Percentiles rank a stretch among this genome's conserved stretches.
phyloP scores from a whole-genome alignment of 1,140 invertebrate species.

The Drosophila takahashii region DNA sequence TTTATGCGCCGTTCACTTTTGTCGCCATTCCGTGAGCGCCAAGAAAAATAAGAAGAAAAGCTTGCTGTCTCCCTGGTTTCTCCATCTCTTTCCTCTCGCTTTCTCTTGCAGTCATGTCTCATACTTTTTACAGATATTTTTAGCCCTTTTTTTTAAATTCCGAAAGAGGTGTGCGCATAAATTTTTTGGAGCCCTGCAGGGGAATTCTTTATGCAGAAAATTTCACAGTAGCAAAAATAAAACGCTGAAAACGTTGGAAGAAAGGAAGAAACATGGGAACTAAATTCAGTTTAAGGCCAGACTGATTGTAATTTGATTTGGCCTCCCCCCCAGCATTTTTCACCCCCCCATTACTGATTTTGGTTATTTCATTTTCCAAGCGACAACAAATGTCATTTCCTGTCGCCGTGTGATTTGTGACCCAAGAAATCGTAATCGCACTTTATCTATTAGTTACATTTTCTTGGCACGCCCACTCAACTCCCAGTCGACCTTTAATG shows the following conservation, averaged over 20 bases:
- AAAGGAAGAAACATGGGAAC: constrained; percentile 5
- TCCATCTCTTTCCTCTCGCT: not conserved
- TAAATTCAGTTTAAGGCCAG: constrained; percentile 69
- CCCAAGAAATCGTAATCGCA: constrained; percentile 72
- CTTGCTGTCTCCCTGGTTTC: constrained; percentile 19
- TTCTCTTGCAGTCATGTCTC: constrained; percentile 39
- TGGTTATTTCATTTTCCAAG: constrained; percentile 74
- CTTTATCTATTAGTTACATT: constrained; percentile 77
- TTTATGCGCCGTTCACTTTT: constrained; percentile 50
- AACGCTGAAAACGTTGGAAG: constrained; percentile 6
- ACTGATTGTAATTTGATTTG: constrained; percentile 80
- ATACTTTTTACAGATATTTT: constrained; percentile 46
- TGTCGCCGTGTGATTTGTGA: constrained; percentile 68
- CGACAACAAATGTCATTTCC: constrained; percentile 80
- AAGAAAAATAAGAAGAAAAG: constrained; percentile 45
- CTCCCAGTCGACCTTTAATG: constrained; percentile 60
- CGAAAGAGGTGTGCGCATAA: constrained; percentile 77
- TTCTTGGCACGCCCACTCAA: constrained; percentile 31
- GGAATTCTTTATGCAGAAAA: constrained; percentile 64
- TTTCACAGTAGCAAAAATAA: constrained; percentile 39
- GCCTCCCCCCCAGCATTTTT: constrained; percentile 8
- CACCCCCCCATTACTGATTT: constrained; percentile 56
- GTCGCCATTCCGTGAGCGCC: constrained; percentile 65
- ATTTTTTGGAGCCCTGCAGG: constrained; percentile 70
- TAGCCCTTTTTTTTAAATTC: constrained; percentile 56